These are phyloP conservation scores for Hydriomena furcata DNA, from an alignment of 2,888 invertebrate species.

Conservation along the genomic window DNA sequence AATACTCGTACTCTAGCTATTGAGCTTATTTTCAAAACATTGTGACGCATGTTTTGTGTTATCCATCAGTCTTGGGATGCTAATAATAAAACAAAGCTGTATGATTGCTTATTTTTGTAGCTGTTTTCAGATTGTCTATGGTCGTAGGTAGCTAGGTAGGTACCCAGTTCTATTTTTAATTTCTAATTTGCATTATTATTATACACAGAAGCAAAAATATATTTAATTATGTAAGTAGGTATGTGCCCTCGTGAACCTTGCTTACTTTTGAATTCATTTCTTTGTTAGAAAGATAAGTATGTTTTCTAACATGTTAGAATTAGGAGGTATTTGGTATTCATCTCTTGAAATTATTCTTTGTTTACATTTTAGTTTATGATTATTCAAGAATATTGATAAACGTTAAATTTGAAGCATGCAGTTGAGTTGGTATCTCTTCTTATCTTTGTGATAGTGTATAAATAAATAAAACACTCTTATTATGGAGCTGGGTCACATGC, in stretches of 20 bases:
- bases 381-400: too few relatives aligned
- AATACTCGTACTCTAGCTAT: slow-evolving; percentile 16
- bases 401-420: too few relatives aligned
- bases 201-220: too few relatives aligned
- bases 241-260: too few relatives aligned
- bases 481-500: slow-evolving; percentile 3
- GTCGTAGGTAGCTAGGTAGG: too few relatives aligned
- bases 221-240: background rate
- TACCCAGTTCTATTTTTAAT: too few relatives aligned
- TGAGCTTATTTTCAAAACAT: slow-evolving; percentile 44
- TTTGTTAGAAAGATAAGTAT: background rate
- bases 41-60: slow-evolving; percentile 42
- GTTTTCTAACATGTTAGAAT: too few relatives aligned
- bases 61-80: slow-evolving; percentile 40
- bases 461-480: too few relatives aligned
- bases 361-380: too few relatives aligned
- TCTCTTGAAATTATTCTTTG: too few relatives aligned
- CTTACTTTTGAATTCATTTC: too few relatives aligned
- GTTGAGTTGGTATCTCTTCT: background rate
- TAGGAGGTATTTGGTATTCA: too few relatives aligned
- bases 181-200: background rate
- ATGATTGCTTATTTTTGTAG: slow-evolving; percentile 18
- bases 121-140: background rate
- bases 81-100: slow-evolving; percentile 6
- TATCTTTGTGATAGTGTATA: background rate